Evolutionary conservation across 2,113 vertebrate genomes (phyloP).

Genomic region (Odocoileus virginianus): DNA sequence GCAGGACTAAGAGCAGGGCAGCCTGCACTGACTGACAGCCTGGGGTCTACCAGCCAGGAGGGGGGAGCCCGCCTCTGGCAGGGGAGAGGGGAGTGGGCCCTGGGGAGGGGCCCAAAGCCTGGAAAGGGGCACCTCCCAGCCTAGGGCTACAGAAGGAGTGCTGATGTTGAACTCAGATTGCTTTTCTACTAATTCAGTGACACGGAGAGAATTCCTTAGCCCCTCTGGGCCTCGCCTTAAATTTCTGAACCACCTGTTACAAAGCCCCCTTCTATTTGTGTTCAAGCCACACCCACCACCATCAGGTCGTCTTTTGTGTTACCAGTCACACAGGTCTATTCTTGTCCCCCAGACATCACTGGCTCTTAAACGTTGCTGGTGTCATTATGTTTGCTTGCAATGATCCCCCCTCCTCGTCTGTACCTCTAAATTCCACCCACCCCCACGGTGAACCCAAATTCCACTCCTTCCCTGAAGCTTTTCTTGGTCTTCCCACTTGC

Average conservation of each 20-base stretch:
- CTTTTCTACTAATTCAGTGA: not conserved
- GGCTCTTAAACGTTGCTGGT: not conserved
- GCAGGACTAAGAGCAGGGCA: not conserved
- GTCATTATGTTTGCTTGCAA: not conserved
- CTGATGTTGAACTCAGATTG: not conserved
- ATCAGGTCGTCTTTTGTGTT: accelerated
- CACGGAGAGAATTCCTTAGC: not conserved
- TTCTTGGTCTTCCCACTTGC: not conserved
- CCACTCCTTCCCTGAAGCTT: not conserved
- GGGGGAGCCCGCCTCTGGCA: accelerated
- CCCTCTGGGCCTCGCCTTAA: not conserved
- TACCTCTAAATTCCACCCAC: not conserved
- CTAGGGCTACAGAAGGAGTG: not conserved
- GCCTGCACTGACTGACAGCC: no score
- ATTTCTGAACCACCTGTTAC: not conserved
- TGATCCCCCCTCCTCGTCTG: not conserved
- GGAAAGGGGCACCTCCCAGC: not conserved
- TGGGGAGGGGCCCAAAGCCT: not conserved
- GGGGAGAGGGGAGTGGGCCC: no score
- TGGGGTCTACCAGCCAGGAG: not conserved
- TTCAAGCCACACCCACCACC: no score
- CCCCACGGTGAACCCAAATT: not conserved
- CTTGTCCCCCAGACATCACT: not conserved
- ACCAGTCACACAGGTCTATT: not conserved
- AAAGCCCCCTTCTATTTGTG: not conserved